Conservation (phyloP, 2,797 vertebrate genomes). For the Coccyzus lansbergi region DNA sequence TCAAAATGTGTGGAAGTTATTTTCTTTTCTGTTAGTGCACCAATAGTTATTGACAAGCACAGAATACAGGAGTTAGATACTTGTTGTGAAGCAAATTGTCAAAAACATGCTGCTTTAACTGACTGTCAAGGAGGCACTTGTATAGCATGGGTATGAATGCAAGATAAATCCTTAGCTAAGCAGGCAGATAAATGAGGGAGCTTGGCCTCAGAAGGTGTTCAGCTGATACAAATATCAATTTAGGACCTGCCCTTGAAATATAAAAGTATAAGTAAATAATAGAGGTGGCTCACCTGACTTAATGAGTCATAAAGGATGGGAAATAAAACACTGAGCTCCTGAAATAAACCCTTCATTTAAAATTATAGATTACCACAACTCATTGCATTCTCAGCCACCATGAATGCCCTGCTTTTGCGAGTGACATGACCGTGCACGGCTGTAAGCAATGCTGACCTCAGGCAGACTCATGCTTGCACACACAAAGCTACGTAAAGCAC, state of each 20-base stretch:
- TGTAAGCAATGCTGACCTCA: neutral
- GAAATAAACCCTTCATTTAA: neutral
- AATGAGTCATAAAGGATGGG: constrained; percentile 33
- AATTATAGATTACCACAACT: neutral
- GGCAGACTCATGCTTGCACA: neutral
- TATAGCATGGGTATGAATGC: neutral
- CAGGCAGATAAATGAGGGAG: constrained; percentile 29
- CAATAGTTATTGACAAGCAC: neutral
- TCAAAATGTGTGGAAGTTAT: neutral
- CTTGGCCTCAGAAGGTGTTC: neutral
- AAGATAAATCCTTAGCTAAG: constrained; percentile 30
- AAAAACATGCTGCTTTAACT: neutral
- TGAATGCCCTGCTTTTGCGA: accelerated
- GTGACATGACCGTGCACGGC: accelerated
- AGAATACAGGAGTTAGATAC: neutral
- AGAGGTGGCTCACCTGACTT: constrained; percentile 33
- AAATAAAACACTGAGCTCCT: constrained; percentile 4
- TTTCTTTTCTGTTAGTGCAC: neutral
- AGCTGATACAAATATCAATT: constrained; percentile 27
- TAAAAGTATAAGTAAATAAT: constrained; percentile 24
- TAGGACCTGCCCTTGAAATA: constrained; percentile 24
- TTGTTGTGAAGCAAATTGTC: neutral
- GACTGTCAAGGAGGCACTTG: neutral
- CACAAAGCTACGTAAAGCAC: neutral
- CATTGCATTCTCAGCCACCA: neutral